Evolutionary conservation across 2,888 invertebrate genomes (phyloP).

Genomic region (Ametastegia equiseti): DNA sequence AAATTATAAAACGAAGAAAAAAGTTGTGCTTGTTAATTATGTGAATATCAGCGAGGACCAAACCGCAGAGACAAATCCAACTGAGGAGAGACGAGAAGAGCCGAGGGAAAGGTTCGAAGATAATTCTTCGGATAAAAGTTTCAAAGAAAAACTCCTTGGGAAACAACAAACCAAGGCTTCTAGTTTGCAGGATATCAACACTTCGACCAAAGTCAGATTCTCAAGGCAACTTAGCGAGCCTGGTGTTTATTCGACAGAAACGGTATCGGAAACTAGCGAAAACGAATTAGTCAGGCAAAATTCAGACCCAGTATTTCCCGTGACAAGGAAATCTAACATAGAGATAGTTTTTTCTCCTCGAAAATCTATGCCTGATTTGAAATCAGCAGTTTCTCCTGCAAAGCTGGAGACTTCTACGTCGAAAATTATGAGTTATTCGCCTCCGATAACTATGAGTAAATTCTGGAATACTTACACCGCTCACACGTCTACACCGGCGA

Average conservation of each 20-base stretch:
- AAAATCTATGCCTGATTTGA: slow-evolving; percentile 45
- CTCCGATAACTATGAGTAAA: slow-evolving; percentile 66
- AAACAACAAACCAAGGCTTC: slow-evolving; percentile 5
- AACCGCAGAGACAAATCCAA: too few relatives aligned
- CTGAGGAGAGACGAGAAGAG: neutral
- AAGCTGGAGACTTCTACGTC: slow-evolving; percentile 34
- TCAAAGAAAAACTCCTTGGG: neutral
- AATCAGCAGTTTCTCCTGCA: slow-evolving; percentile 7
- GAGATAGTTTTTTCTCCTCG: slow-evolving; percentile 55
- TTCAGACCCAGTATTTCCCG: slow-evolving; percentile 62
- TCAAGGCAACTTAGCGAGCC: slow-evolving; percentile 68
- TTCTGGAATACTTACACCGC: slow-evolving; percentile 66
- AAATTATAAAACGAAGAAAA: slow-evolving; percentile 59
- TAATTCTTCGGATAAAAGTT: neutral
- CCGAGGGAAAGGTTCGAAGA: slow-evolving; percentile 26
- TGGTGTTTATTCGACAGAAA: slow-evolving; percentile 63
- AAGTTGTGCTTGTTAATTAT: slow-evolving; percentile 61
- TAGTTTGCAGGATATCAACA: slow-evolving; percentile 44
- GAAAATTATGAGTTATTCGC: slow-evolving; percentile 50
- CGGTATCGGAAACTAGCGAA: slow-evolving; percentile 30
- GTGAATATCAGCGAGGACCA: slow-evolving; percentile 61
- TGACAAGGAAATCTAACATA: slow-evolving; percentile 53
- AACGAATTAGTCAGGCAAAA: slow-evolving; percentile 59
- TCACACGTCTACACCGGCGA: slow-evolving; percentile 72
- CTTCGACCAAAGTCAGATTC: slow-evolving; percentile 49